Evolutionary conservation across 2,888 invertebrate genomes (phyloP).

Genomic region (Molorchus minor): DNA sequence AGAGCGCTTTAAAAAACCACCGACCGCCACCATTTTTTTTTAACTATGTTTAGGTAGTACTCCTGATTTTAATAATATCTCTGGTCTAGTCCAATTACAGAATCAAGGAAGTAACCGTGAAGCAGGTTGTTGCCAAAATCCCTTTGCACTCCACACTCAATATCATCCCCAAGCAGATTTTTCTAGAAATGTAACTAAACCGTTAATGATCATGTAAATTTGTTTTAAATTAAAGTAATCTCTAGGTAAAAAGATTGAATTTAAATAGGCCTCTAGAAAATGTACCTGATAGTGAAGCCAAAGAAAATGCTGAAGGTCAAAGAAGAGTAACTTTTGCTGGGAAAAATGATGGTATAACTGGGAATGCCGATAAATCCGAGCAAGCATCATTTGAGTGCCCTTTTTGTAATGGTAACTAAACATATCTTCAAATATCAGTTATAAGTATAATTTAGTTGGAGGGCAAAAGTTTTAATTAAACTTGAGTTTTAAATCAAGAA

Average conservation of each 20-base stretch:
- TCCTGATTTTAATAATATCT: constrained; percentile 36
- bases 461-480: too few species aligned
- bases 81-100: constrained; percentile 19
- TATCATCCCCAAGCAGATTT: constrained; percentile 4
- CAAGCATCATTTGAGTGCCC: constrained; percentile 31
- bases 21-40: too few species aligned
- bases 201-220: neutral
- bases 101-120: neutral
- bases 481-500: too few species aligned
- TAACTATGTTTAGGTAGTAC: constrained; percentile 33
- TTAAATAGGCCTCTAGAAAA: neutral
- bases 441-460: too few species aligned
- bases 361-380: constrained; percentile 10
- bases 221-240: neutral
- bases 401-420: constrained; percentile 29
- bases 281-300: neutral
- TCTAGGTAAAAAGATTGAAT: constrained; percentile 4
- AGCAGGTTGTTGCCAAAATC: neutral
- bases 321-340: constrained; percentile 35
- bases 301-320: constrained; percentile 14
- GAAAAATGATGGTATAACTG: neutral
- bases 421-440: too few species aligned
- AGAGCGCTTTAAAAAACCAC: too few species aligned
- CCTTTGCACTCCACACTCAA: neutral
- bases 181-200: constrained; percentile 8